Evolutionary conservation across 2,113 vertebrate genomes (phyloP).

Genomic region (Cryptotis parvus): DNA sequence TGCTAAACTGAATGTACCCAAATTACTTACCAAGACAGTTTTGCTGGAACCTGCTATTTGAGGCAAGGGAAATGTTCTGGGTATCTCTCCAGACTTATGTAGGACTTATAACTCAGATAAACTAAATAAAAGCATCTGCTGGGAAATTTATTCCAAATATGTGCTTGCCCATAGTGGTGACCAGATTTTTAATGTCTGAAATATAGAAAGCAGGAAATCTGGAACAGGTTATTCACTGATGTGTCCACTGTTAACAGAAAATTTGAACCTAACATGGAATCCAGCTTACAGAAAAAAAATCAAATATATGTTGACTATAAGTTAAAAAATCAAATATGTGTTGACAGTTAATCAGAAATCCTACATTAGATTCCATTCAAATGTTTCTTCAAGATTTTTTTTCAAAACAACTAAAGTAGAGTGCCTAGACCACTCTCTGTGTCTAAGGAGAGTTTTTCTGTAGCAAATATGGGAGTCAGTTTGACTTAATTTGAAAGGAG

Average conservation of each 20-base stretch:
- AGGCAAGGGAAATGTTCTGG: background rate
- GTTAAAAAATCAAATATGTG: background rate
- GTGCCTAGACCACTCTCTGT: background rate
- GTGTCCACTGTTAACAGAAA: background rate
- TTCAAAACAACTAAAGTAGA: background rate
- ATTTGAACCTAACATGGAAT: background rate
- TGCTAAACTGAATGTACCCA: background rate
- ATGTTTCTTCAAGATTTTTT: background rate
- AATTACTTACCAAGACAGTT: background rate
- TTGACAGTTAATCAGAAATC: background rate
- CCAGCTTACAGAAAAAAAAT: background rate
- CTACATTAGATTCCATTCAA: background rate
- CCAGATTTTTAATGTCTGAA: background rate
- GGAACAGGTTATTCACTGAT: background rate
- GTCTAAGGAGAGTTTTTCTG: background rate
- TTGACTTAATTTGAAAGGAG: constrained; percentile 14
- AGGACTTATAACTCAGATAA: background rate
- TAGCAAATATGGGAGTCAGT: background rate
- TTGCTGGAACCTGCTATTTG: background rate
- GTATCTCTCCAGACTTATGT: background rate
- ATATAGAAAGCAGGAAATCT: background rate
- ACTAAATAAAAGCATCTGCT: background rate
- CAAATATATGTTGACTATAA: background rate
- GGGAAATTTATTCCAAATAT: background rate
- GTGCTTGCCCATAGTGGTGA: background rate